Evolutionary conservation across 1,140 invertebrate genomes (phyloP), one percentile per base, ranked within the genome.

Genomic region (Diabrotica undecimpunctata): DNA sequence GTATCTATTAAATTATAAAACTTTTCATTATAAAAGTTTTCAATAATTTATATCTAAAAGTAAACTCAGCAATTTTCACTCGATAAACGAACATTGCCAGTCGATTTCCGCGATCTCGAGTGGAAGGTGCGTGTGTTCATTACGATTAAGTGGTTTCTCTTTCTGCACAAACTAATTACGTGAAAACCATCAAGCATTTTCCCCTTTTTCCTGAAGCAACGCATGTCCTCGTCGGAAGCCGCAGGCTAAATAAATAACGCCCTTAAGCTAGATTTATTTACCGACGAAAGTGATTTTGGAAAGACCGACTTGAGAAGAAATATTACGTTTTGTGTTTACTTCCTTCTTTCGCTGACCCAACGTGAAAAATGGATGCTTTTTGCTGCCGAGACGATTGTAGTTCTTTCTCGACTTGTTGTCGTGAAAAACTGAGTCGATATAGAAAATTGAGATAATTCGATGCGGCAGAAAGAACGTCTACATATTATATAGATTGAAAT

Each of bases 261-360:
- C 41, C 41, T 46, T 46, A 46, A 46, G 41, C 41, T 46, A 46
- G 41, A 46, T 46, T 46, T 46, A 46, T 46, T 46, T 46, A 46
- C 8, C 41, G n/a, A 46, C 41, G 41, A 46, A 46, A 46, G 41
- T 46, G 41, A 46, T 46, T 46, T n/a, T 46, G n/a, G 41, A 46
- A 6, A 8, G 41, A 46, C 41, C 8, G 41, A 46, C 41, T 46
- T n/a, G n/a, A 8, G n/a, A 46, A 46, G n/a, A 46, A 46, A 46
- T 46, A 46, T 46, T 10, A 46, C 5, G 41, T 46, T 46, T 25
- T 46, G 41, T n/a, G n/a, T 46, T n/a, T n/a, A 46, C 41, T 46
- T 46, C 41, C 41, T 10, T 46, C 41, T 46, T n/a, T n/a, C 41
- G 8, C n/a, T 46, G 41, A n/a, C 41, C 8, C 11, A 10, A 46